These are phyloP conservation scores for Pteria penguin DNA, from an alignment of 2,888 invertebrate species.

Conservation along the genomic window DNA sequence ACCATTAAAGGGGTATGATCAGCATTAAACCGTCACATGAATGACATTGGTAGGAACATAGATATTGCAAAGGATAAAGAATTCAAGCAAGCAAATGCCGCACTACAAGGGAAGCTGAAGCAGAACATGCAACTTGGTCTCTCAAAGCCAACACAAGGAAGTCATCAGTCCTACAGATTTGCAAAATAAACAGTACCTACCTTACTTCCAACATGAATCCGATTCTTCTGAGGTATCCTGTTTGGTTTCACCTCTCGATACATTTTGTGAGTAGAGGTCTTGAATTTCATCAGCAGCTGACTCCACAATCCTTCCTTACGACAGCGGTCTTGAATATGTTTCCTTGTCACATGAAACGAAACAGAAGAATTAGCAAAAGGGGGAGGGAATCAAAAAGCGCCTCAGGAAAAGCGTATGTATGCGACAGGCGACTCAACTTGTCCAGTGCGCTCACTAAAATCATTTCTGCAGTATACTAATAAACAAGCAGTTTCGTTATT, in stretches of 20 bases:
- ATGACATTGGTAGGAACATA: slow-evolving; percentile 11
- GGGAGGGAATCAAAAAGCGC: background rate
- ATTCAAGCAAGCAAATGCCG: background rate
- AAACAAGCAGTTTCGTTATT: background rate
- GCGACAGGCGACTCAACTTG: background rate
- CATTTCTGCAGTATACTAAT: background rate
- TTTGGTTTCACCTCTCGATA: slow-evolving; percentile 15
- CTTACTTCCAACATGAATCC: background rate
- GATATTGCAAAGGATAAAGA: slow-evolving; percentile 25
- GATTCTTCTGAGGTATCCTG: background rate
- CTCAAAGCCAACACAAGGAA: slow-evolving; percentile 5
- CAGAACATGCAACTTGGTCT: background rate
- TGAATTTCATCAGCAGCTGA: slow-evolving; percentile 8
- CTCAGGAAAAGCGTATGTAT: slow-evolving; percentile 10
- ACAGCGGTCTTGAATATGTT: slow-evolving; percentile 1
- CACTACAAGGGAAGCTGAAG: background rate
- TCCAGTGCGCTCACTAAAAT: background rate
- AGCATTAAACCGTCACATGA: slow-evolving; percentile 29
- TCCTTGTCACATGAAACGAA: slow-evolving; percentile 4
- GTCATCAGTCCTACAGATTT: background rate
- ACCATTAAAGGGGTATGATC: slow-evolving; percentile 19
- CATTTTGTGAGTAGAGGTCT: slow-evolving; percentile 6
- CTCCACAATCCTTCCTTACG: background rate
- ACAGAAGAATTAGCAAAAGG: slow-evolving; percentile 19
- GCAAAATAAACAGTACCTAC: background rate